Base-by-base conservation (phyloP, 2,113 vertebrate species). In the Perca flavescens region DNA sequence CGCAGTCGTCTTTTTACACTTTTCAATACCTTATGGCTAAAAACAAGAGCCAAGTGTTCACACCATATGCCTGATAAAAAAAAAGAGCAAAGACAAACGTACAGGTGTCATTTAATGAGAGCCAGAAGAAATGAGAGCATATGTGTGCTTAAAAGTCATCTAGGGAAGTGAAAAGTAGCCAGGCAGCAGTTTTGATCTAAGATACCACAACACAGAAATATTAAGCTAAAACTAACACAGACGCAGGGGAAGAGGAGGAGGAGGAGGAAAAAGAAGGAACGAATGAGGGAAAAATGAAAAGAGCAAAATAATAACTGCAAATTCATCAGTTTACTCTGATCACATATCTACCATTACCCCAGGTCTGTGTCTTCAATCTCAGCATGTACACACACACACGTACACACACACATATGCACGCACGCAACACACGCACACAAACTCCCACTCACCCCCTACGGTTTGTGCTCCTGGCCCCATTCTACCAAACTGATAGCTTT, bases 401-500 rank as follows among this genome's bases (percentile, higher is more conserved):
- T 22, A 62, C 72, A 58, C 54, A 72, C 77, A 15, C 53, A 34
- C 50, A 61, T 0, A 34, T 6, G 34, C 34, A 34, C 5, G 5
- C 34, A 34, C 34, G 5, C 34, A 34, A 74, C 56, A 64, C 73
- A 84, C 62, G 86, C 78, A 85, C 69, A 36, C 76, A 70, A 6
- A 80, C 84, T 81, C 88, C 85, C 86, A 86, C 88, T 83, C 84
- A 85, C 79, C 84, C 82, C 40, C 85, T 68, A 57, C 7, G 5
- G 69, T 69, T 79, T 88, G 82, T 65, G 74, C 79, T 89, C 47
- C 85, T 78, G 80, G 78, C 89, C 83, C 75, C 77, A 76, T 88
- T 85, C 76, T 85, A 92, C 77, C 68, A 28, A 60, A 50, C 81
- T 88, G 94, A 93, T 92, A 91, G 88, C 82, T 78, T 9, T 68